phyloP scores from a whole-genome alignment of 2,797 vertebrate species.

The Botia kubotai region DNA sequence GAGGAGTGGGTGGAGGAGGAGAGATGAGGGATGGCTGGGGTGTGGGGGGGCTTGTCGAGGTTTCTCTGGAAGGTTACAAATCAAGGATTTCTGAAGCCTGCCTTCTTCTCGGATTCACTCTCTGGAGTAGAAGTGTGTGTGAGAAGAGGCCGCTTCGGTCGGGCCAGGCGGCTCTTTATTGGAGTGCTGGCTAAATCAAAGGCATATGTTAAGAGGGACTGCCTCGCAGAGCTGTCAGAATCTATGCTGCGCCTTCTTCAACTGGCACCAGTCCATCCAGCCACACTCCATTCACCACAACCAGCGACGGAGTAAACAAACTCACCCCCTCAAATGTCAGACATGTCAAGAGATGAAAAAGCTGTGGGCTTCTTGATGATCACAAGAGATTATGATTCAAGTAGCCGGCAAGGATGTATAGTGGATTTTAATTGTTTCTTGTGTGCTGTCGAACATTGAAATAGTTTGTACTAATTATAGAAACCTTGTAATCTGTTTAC shows the following conservation, averaged over 20 bases:
- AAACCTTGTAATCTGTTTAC: conserved; percentile 8
- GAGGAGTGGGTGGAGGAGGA: conserved; percentile 70
- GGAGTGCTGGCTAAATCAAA: conserved; percentile 73
- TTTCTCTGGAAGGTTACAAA: conserved; percentile 82
- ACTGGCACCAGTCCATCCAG: conserved; percentile 67
- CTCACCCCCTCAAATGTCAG: conserved; percentile 69
- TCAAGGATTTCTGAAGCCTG: conserved; percentile 79
- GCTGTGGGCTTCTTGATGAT: conserved; percentile 55
- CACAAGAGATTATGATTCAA: conserved; percentile 58
- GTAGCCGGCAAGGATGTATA: not conserved
- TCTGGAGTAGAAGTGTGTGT: conserved; percentile 50
- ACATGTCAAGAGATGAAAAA: conserved; percentile 67
- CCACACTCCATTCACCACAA: conserved; percentile 69
- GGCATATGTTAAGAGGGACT: conserved; percentile 73
- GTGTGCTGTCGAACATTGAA: conserved; percentile 10
- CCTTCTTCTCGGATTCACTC: conserved; percentile 63
- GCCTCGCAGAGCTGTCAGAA: conserved; percentile 76
- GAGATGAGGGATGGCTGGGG: conserved; percentile 73
- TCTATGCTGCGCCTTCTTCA: conserved; percentile 61
- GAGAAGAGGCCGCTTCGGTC: conserved; percentile 51
- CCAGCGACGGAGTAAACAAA: conserved; percentile 75
- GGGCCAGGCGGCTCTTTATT: conserved; percentile 64
- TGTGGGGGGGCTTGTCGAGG: conserved; percentile 66
- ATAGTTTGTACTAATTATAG: conserved; percentile 25
- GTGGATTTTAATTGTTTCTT: conserved; percentile 24